Base-by-base conservation (phyloP, 1,140 invertebrate species). In the Euwallacea fornicatus region DNA sequence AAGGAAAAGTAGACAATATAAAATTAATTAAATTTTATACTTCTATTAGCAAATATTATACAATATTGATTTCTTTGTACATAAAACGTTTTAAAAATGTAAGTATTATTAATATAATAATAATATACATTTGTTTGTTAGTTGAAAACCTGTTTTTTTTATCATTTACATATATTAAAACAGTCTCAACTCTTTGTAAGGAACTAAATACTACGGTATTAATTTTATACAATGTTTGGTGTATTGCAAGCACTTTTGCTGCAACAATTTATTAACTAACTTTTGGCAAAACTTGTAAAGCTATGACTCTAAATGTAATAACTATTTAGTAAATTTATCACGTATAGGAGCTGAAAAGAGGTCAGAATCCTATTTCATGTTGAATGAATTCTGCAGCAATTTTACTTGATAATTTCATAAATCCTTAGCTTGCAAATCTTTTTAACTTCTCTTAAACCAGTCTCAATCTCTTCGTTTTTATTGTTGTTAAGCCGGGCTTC, bases 381-480 rank as follows among this genome's bases (percentile, higher is more conserved):
- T 42, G 41, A 62, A 6, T 56, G 54, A 56, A 8, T 13, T 3
- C 54, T 13, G 15, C 11, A 56, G 7, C 8, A 56, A 50, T 13
- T 6, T 72, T 69, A 75, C 67, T 74, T 63, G 43, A 87, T 81
- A 71, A 89, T 81, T 73, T 87, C 84, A n/a, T 83, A 74, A 64
- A 90, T 85, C 74, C 88, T 81, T 16, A 88, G 76, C 69, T 81
- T 83, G 76, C 85, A 85, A 67, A 91, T 91, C 80, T 89, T 90
- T 77, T 90, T 90, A 0, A 91, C 88, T 83, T 91, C 88, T 62
- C 85, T 83, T 7, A 90, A 86, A 42, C 86, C 87, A 66, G 78
- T 86, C 7, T 78, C 74, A 0, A 89, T 80, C 82, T 91, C 89
- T 50, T 80, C 71, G 42, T 86, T 82, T 44, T 69, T 75, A 6